These are phyloP conservation scores for Polyommatus iphigenia DNA, from an alignment of 2,888 invertebrate genomes.

Conservation along the genomic window DNA sequence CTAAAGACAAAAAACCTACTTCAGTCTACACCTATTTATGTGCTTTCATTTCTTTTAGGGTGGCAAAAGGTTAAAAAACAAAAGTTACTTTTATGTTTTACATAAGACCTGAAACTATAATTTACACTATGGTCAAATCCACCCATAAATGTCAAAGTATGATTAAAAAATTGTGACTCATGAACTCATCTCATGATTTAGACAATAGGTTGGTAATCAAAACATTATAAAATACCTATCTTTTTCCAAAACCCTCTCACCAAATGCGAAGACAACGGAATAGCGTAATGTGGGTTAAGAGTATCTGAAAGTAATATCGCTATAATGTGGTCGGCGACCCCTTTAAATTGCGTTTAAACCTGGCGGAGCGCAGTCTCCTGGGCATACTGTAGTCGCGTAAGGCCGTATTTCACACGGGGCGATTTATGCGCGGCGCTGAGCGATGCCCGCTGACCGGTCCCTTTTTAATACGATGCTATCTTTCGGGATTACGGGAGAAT, in stretches of 20 bases:
- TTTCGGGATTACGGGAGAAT: constrained; percentile 57
- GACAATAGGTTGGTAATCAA: neutral
- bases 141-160: neutral
- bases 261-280: neutral
- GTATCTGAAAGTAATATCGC: constrained; percentile 11
- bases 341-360: constrained; percentile 27
- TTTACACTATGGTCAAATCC: neutral
- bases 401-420: constrained; percentile 30
- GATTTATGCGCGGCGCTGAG: constrained; percentile 31
- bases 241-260: neutral
- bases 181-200: no score
- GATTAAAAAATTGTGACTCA: no score
- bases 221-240: neutral
- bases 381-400: constrained; percentile 25
- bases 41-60: neutral
- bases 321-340: constrained; percentile 25
- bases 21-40: no score
- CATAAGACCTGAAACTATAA: neutral
- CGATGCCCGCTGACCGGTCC: constrained; percentile 43
- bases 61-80: no score
- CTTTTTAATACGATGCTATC: constrained; percentile 70
- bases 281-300: constrained; percentile 4
- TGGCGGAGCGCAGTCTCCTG: constrained; percentile 18
- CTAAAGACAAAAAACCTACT: neutral
- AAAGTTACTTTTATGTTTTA: neutral